A percentile compares a stretch with the other conserved stretches of the same genome.
Evolutionary conservation across 53 echinoderm and acorn worm species (phyloP).

Genomic region (Stichopus horrens): DNA sequence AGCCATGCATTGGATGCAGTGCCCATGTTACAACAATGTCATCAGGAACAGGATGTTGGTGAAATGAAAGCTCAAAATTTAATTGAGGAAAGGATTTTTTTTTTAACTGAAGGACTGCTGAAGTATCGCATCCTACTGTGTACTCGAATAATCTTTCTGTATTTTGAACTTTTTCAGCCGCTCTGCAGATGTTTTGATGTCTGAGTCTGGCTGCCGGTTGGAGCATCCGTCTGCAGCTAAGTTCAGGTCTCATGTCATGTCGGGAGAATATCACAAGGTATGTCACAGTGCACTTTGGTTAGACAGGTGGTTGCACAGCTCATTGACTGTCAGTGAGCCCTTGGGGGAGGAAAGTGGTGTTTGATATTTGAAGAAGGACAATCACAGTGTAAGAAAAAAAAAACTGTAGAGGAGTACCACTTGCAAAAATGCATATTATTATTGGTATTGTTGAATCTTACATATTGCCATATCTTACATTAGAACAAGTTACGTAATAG

Average conservation of each 20-base stretch:
- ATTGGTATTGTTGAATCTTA: too few relatives aligned
- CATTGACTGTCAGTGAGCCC: too few relatives aligned
- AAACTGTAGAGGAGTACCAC: too few relatives aligned
- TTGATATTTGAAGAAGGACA: too few relatives aligned
- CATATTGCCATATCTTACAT: too few relatives aligned
- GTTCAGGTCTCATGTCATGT: constrained; percentile 97
- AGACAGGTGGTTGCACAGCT: too few relatives aligned
- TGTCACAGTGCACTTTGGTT: neutral
- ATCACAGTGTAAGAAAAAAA: too few relatives aligned
- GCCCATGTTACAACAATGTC: neutral
- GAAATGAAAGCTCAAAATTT: neutral
- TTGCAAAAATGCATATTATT: too few relatives aligned
- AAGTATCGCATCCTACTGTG: neutral
- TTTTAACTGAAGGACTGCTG: neutral
- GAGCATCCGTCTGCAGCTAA: constrained; percentile 95
- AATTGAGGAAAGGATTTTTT: neutral
- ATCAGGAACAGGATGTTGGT: neutral
- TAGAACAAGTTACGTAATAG: too few relatives aligned
- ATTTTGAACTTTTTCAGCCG: constrained; percentile 51
- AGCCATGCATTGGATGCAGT: too few relatives aligned
- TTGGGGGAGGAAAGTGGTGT: too few relatives aligned
- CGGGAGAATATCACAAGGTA: constrained; percentile 91
- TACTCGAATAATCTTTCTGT: neutral
- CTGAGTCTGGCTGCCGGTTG: constrained; percentile 91
- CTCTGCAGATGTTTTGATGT: constrained; percentile 90